Evolutionary conservation across 2,888 invertebrate genomes (phyloP).

Genomic region (Tridacna gigas): DNA sequence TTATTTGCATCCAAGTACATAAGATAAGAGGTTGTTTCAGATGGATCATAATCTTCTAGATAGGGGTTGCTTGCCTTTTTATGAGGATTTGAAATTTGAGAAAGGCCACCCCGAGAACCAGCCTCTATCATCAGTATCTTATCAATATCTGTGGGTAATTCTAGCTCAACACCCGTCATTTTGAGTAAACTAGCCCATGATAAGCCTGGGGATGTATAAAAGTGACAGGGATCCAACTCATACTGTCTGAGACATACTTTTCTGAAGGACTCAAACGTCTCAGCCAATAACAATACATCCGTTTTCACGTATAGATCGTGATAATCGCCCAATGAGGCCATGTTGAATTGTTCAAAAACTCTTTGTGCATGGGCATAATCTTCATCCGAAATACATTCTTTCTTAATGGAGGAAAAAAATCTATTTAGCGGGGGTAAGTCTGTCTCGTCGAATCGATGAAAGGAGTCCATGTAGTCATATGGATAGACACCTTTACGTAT

Average conservation of each 20-base stretch:
- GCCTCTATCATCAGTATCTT: conserved; percentile 18
- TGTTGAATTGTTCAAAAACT: conserved; percentile 30
- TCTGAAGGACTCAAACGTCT: conserved; percentile 50
- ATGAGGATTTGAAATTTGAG: conserved; percentile 45
- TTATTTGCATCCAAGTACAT: conserved; percentile 39
- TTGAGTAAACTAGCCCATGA: conserved; percentile 38
- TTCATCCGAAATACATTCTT: conserved; percentile 33
- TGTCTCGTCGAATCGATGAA: conserved; percentile 27
- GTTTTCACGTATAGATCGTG: conserved; percentile 50
- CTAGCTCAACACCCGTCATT: conserved; percentile 40
- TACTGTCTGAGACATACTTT: conserved; percentile 36
- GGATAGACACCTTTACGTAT: conserved; percentile 47
- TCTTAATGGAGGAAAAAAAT: conserved; percentile 32
- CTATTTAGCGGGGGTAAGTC: conserved; percentile 19
- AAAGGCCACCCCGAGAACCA: conserved; percentile 47
- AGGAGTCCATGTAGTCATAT: conserved; percentile 36
- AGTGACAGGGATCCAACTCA: conserved; percentile 49
- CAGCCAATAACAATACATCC: conserved; percentile 38
- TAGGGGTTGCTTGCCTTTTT: conserved; percentile 56
- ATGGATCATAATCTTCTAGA: conserved; percentile 52
- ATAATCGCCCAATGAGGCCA: conserved; percentile 37
- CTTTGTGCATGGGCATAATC: conserved; percentile 45
- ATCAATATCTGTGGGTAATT: conserved; percentile 51
- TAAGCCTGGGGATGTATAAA: conserved; percentile 51
- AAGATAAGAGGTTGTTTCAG: conserved; percentile 49